Conservation (phyloP, 92 coral and sea anemone genomes). For the Siderastrea radians region DNA sequence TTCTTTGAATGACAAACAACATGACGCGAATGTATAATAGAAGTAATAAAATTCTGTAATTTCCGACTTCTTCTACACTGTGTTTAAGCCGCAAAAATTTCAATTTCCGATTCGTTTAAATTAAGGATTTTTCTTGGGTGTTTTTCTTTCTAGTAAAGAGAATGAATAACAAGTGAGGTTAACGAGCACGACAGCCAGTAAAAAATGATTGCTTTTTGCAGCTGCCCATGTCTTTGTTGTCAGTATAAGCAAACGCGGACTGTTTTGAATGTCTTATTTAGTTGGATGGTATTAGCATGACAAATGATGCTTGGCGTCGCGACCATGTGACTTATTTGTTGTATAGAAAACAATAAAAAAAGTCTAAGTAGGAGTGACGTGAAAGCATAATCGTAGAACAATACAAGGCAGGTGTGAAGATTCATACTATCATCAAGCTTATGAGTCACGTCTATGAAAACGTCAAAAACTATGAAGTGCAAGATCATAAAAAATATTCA, state of each 20-base stretch:
- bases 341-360: neutral
- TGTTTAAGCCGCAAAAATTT: neutral
- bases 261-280: neutral
- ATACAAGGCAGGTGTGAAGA: no score
- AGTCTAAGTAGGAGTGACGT: neutral
- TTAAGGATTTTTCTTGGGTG: neutral
- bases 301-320: neutral
- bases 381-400: no score
- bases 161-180: neutral
- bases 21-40: neutral
- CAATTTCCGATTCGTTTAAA: neutral
- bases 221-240: neutral
- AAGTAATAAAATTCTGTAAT: no score
- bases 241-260: neutral
- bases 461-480: no score
- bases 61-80: neutral
- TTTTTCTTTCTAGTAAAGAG: neutral
- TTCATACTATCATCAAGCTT: neutral
- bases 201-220: neutral
- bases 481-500: no score
- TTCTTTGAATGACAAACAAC: no score
- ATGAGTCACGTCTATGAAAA: no score
- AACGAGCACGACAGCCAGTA: neutral
- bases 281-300: neutral
- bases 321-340: neutral